Conservation (phyloP, 2,888 invertebrate species). For the Vesta saturnalis region DNA sequence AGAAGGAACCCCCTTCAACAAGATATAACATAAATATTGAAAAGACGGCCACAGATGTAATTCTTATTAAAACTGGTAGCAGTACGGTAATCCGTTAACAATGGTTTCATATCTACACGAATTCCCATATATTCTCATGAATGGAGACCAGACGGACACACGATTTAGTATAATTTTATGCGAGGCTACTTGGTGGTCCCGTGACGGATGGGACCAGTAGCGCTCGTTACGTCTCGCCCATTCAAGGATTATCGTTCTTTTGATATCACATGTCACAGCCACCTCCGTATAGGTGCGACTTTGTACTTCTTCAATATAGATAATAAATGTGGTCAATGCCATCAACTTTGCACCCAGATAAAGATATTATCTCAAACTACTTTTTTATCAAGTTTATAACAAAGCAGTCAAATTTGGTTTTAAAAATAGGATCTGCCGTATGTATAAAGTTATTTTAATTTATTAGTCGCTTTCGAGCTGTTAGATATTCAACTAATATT, state of each 20-base stretch:
- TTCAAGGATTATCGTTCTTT: slow-evolving; percentile 59
- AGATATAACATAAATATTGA: slow-evolving; percentile 24
- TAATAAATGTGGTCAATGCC: slow-evolving; percentile 32
- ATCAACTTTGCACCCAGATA: slow-evolving; percentile 27
- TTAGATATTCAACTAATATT: background rate
- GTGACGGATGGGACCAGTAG: slow-evolving; percentile 61
- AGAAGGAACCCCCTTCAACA: slow-evolving; percentile 14
- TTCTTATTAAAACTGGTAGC: slow-evolving; percentile 58
- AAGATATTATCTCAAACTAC: slow-evolving; percentile 18
- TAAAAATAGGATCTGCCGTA: background rate
- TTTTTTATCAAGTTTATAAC: slow-evolving; percentile 21
- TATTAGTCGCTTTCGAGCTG: background rate
- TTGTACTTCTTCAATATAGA: slow-evolving; percentile 21
- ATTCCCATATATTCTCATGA: slow-evolving; percentile 60
- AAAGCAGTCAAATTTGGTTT: slow-evolving; percentile 30
- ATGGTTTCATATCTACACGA: slow-evolving; percentile 59
- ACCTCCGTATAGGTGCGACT: slow-evolving; percentile 46
- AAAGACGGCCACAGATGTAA: slow-evolving; percentile 29
- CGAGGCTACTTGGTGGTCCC: slow-evolving; percentile 61
- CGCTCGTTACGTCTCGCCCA: slow-evolving; percentile 58
- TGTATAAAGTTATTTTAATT: background rate
- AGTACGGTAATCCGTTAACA: slow-evolving; percentile 60
- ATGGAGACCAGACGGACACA: slow-evolving; percentile 57
- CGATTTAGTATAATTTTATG: slow-evolving; percentile 63
- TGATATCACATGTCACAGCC: slow-evolving; percentile 55